A percentile compares a stretch with the other conserved stretches of the same genome.
Conservation (phyloP, 2,797 vertebrate genomes). For the Scleropages formosus region DNA sequence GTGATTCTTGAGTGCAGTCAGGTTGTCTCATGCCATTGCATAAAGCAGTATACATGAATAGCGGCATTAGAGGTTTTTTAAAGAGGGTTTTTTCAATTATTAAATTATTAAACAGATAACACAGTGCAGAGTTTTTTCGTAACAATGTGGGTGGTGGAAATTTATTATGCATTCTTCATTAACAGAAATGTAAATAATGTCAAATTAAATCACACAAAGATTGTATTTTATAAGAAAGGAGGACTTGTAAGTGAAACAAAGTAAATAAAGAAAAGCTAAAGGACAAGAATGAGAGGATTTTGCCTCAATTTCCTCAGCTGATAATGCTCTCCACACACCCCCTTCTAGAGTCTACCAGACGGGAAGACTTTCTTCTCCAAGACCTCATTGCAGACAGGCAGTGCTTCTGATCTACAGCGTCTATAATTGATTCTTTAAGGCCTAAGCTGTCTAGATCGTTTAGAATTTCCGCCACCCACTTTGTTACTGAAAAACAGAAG, state of each 20-base stretch:
- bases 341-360: not conserved
- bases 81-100: no score
- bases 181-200: no score
- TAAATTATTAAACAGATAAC: no score
- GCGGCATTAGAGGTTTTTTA: no score
- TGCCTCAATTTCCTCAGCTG: not conserved
- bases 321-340: no score
- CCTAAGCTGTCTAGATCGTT: conserved; percentile 43
- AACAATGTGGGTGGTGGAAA: no score
- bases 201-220: not conserved
- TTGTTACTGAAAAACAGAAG: conserved; percentile 46
- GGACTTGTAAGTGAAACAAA: not conserved
- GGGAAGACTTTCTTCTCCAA: conserved; percentile 36
- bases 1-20: no score
- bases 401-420: conserved; percentile 59
- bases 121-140: no score
- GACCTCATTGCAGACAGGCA: conserved; percentile 38
- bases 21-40: no score
- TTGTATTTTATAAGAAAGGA: not conserved
- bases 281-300: not conserved
- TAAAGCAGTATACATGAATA: no score
- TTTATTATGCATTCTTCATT: no score
- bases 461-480: conserved; percentile 30
- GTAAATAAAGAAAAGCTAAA: not conserved
- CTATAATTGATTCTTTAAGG: conserved; percentile 66